Percentiles rank a stretch among this genome's conserved stretches.
phyloP scores from a whole-genome alignment of 2,888 invertebrate genomes.

The Parnassius orleans region DNA sequence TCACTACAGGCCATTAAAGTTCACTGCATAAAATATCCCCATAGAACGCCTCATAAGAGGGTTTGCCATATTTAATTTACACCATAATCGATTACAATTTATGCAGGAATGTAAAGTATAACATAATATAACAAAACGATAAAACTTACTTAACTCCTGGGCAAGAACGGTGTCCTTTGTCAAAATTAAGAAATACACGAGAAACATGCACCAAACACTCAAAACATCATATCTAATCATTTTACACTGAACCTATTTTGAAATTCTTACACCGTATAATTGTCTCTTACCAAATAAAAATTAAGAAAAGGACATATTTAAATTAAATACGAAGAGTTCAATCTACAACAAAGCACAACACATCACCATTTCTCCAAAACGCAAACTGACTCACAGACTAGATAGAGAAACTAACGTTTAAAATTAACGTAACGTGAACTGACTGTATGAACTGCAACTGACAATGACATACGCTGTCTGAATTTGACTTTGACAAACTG shows the following conservation, averaged over 20 bases:
- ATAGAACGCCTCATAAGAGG: too few relatives aligned
- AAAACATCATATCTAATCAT: constrained; percentile 58
- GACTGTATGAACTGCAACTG: constrained; percentile 14
- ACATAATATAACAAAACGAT: background rate
- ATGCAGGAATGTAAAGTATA: background rate
- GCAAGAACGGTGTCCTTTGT: constrained; percentile 66
- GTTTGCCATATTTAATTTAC: too few relatives aligned
- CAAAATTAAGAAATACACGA: constrained; percentile 62
- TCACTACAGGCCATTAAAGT: too few relatives aligned
- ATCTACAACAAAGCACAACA: constrained; percentile 49
- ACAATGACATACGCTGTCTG: background rate
- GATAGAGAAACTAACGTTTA: too few relatives aligned
- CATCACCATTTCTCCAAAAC: constrained; percentile 39
- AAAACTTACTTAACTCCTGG: constrained; percentile 62
- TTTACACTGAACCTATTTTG: constrained; percentile 44
- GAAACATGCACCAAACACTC: constrained; percentile 55
- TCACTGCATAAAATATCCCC: too few relatives aligned
- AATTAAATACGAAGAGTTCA: constrained; percentile 33
- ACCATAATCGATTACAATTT: background rate
- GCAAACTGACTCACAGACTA: constrained; percentile 26
- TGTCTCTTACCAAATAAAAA: constrained; percentile 22
- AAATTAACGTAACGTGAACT: too few relatives aligned
- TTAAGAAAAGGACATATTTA: constrained; percentile 35
- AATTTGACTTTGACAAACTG: background rate
- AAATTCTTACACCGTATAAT: constrained; percentile 17